Conservation (phyloP, 2,888 invertebrate species). For the Xanthia togata region DNA sequence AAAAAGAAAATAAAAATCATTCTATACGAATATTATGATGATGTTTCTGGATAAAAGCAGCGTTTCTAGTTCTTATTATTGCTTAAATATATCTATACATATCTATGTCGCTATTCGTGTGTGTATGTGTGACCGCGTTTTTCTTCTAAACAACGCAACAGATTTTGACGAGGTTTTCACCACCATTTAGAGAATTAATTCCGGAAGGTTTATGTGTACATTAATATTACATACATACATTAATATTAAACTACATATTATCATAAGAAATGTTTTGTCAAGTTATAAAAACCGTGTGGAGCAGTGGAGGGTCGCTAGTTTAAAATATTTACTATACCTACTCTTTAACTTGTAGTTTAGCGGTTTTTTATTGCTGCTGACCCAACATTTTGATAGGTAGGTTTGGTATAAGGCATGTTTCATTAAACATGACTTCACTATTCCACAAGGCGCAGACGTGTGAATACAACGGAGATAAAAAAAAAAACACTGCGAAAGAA, state of each 20-base stretch:
- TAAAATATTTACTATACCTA: background rate
- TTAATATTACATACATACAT: background rate
- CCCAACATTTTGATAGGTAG: background rate
- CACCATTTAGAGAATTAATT: background rate
- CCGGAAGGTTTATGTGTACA: background rate
- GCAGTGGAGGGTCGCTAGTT: background rate
- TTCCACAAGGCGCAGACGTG: background rate
- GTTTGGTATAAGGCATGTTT: background rate
- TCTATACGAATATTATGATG: background rate
- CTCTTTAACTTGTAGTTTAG: background rate
- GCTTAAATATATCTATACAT: background rate
- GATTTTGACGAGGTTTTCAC: background rate
- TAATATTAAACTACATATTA: background rate
- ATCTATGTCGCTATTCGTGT: background rate
- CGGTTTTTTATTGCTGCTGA: background rate
- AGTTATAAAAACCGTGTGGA: background rate
- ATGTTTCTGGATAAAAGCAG: background rate
- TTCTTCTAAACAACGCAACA: background rate
- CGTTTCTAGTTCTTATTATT: background rate
- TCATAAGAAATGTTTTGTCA: background rate
- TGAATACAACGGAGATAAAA: background rate
- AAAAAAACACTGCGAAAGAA: background rate
- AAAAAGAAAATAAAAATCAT: slow-evolving; percentile 18
- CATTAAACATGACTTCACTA: background rate
- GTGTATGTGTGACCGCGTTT: background rate